A percentile compares a stretch with the other conserved stretches of the same genome.
These are phyloP conservation scores for Phocoena phocoena DNA, from an alignment of 2,113 vertebrate genomes.

Conservation along the genomic window DNA sequence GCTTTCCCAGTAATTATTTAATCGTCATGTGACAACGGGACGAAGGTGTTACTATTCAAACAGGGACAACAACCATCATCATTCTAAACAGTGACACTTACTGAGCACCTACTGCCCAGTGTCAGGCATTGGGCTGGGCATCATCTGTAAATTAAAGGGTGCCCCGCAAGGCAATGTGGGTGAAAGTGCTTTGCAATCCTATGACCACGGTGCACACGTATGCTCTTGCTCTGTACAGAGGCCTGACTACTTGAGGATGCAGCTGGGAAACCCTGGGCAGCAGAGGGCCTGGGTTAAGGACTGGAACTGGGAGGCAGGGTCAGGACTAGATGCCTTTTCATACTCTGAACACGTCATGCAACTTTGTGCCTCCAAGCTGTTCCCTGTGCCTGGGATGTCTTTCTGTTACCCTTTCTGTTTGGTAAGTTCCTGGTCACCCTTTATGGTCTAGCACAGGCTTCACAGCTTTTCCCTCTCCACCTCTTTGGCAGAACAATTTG, in stretches of 20 bases:
- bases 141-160: neutral
- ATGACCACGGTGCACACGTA: neutral
- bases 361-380: neutral
- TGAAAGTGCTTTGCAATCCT: neutral
- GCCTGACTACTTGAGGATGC: neutral
- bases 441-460: neutral
- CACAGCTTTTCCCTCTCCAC: neutral
- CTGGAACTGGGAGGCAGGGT: neutral
- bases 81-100: neutral
- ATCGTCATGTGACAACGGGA: neutral
- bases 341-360: neutral
- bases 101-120: neutral
- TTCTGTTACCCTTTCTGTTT: neutral
- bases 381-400: neutral
- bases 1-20: neutral
- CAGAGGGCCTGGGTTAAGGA: neutral
- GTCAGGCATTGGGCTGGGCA: neutral
- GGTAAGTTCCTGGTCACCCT: neutral
- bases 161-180: neutral
- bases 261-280: neutral
- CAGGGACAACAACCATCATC: neutral
- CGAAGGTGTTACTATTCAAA: neutral
- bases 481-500: neutral
- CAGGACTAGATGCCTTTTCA: neutral
- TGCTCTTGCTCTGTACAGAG: neutral